Evolutionary conservation across 2,888 invertebrate genomes (phyloP).

Genomic region (Seira sanloemensis): DNA sequence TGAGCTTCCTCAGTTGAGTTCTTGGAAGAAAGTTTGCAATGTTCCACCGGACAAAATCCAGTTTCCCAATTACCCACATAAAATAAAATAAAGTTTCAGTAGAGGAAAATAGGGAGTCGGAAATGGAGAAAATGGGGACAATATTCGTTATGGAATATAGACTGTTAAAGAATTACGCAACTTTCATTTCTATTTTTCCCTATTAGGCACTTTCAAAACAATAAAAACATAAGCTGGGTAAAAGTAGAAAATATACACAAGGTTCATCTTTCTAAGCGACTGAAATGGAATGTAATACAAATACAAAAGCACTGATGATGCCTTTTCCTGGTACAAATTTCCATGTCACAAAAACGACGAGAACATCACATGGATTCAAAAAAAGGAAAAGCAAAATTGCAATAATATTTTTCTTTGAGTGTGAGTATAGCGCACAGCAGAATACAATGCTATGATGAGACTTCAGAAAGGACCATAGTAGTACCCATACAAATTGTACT

Average conservation of each 20-base stretch:
- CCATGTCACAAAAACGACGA: neutral
- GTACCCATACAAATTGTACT: neutral
- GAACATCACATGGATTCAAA: neutral
- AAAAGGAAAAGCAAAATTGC: conserved; percentile 19
- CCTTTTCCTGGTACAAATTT: neutral
- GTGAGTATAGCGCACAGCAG: neutral
- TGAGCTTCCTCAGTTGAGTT: neutral
- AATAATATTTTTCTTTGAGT: conserved; percentile 20
- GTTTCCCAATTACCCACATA: conserved; percentile 41
- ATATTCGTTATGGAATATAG: conserved; percentile 37
- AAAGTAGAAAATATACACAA: neutral
- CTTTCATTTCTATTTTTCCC: neutral
- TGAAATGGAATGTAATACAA: neutral
- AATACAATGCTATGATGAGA: conserved; percentile 26
- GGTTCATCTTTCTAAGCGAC: neutral
- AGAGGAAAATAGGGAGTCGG: neutral
- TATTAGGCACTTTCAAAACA: neutral
- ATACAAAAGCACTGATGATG: neutral
- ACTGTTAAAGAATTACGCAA: conserved; percentile 10
- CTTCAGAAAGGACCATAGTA: neutral
- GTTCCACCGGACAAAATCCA: neutral
- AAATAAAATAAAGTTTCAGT: conserved; percentile 50
- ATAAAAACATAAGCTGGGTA: neutral
- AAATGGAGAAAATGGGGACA: conserved; percentile 1
- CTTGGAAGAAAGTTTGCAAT: conserved; percentile 19